Percentiles rank a stretch among this genome's conserved stretches.
Conservation (phyloP, 2,888 invertebrate genomes). For the Hyposoter didymator region DNA sequence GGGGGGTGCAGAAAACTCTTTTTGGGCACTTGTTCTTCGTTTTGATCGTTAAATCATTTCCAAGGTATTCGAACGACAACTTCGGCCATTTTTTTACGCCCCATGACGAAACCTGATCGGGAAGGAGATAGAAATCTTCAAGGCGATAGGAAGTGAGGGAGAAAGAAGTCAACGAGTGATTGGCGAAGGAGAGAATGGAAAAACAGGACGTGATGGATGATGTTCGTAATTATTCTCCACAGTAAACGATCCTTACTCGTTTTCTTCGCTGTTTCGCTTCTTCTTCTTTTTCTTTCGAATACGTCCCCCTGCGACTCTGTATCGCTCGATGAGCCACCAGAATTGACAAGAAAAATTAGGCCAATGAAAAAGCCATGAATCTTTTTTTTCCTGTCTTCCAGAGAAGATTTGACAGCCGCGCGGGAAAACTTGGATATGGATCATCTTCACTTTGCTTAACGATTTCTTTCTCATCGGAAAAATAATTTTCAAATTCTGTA, state of each 20-base stretch:
- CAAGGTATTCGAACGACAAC: not conserved
- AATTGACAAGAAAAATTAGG: conserved; percentile 51
- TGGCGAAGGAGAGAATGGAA: conserved; percentile 44
- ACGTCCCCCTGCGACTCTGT: not conserved
- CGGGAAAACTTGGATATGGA: not conserved
- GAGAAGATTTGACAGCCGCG: not conserved
- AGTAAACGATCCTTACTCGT: conserved; percentile 44
- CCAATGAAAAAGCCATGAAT: conserved; percentile 37
- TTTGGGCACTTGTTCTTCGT: not conserved
- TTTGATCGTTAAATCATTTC: not conserved
- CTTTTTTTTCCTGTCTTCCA: not conserved
- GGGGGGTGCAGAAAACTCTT: not conserved
- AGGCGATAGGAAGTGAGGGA: conserved; percentile 31
- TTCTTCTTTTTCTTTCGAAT: conserved; percentile 6
- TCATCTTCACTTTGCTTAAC: not conserved
- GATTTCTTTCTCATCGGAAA: not conserved
- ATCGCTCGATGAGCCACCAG: not conserved
- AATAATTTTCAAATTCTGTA: not conserved
- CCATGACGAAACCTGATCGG: not conserved
- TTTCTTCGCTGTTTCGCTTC: conserved; percentile 67
- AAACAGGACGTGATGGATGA: conserved; percentile 73
- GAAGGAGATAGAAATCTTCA: conserved; percentile 8
- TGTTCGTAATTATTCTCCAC: conserved; percentile 76
- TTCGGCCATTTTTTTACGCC: not conserved
- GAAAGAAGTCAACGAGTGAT: conserved; percentile 33